Evolutionary conservation across 2,888 invertebrate species (phyloP), one percentile per base, ranked within the genome.

Genomic region (Mycalesis mineus): DNA sequence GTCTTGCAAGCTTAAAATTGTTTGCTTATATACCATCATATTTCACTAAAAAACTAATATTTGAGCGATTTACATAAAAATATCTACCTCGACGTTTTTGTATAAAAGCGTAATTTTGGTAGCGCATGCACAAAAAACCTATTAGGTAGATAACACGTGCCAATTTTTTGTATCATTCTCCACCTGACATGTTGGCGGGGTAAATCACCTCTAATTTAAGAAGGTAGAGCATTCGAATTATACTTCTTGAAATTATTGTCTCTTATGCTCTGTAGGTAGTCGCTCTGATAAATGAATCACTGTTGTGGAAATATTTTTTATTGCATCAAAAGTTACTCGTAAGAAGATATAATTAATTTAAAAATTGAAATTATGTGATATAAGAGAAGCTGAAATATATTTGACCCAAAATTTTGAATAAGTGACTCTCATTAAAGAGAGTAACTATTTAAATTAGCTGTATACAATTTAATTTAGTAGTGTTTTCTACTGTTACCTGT

Each of bases 201-300:
- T 60, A 65, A 63, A 65, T 53, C 65, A 63, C 63, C 65, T 63
- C 57, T 58, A 40, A 54, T 61, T 63, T 60, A 63, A 58, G 56
- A 59, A 57, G 57, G 31, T 57, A 57, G 47, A 57, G 28, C 45
- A 44, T 36, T 57, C 50, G 49, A 44, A 36, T 31, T 54, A 44
- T 37, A 48, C n/a, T 53, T 56, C n/a, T 31, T 45, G 45, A 28
- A 44, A 37, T n/a, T 11, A 33, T 36, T 48, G 47, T 33, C 11
- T 36, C n/a, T 48, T 22, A 48, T 15, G 33, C 13, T 31, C 31
- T 42, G n/a, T 42, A 42, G n/a, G 45, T 8, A 45, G 29, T 13
- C 13, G 13, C 13, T 14, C 13, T 39, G 29, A 29, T 45, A 54
- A 44, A 54, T 15, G 31, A 60, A 57, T 58, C 42, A 45, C 2